phyloP scores from a whole-genome alignment of 2,888 invertebrate genomes.

The Dryobotodes eremita region DNA sequence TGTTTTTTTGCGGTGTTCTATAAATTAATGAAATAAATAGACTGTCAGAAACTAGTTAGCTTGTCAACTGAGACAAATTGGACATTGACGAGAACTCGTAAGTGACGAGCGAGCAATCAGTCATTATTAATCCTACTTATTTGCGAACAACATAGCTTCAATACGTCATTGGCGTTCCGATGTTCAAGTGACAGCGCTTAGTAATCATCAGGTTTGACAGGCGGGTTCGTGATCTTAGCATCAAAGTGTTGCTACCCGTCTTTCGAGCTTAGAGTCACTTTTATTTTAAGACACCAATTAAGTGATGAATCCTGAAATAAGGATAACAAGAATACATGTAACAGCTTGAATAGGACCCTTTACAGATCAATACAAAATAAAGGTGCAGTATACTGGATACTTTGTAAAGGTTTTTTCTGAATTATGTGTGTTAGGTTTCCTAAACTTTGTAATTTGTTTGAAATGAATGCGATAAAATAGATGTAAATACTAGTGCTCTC shows the following conservation, averaged over 20 bases:
- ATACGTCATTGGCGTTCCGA: slow-evolving; percentile 20
- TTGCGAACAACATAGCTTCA: slow-evolving; percentile 3
- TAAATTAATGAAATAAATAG: slow-evolving; percentile 43
- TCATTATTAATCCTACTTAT: slow-evolving; percentile 44
- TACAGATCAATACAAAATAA: not conserved
- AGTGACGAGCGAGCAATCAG: slow-evolving; percentile 43
- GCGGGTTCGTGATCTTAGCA: not conserved
- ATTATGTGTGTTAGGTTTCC: not conserved
- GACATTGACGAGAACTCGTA: slow-evolving; percentile 41
- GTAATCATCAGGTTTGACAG: slow-evolving; percentile 42
- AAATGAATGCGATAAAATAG: not conserved
- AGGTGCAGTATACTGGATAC: not conserved
- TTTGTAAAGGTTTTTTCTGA: not conserved
- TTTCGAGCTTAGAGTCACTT: not conserved
- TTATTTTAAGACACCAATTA: not conserved
- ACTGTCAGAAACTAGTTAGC: slow-evolving; percentile 51
- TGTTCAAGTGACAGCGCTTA: slow-evolving; percentile 40
- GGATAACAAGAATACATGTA: not conserved
- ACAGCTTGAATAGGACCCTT: not conserved
- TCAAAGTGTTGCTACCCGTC: not conserved
- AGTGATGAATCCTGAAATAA: not conserved
- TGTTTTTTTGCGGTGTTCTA: slow-evolving; percentile 17
- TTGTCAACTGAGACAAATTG: slow-evolving; percentile 63
- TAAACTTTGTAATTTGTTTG: not conserved
- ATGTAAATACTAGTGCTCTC: not conserved